Base-by-base conservation (phyloP, 2,113 vertebrate genomes). In the Herpailurus yagouaroundi region DNA sequence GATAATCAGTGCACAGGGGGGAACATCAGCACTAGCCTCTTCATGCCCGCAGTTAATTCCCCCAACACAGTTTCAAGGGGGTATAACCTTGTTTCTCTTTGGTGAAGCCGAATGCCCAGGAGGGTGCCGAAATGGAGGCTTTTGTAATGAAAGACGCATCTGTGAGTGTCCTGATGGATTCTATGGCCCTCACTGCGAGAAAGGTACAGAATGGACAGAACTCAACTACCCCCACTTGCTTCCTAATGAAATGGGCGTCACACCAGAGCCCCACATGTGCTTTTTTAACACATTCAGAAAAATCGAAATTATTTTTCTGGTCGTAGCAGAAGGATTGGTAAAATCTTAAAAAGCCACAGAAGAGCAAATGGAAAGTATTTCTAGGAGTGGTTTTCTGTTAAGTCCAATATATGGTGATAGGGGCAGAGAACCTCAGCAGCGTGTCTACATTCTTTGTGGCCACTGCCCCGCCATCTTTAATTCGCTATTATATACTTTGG, bases 131-230 rank as follows among this genome's bases (percentile, higher is more conserved):
- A 99, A 99, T 0, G 99, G 99, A 98, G 99, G 99, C 0, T 97
- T 99, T 97, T 99, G 99, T 98, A 99, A 99, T 0, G 99, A 99
- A 82, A 99, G 99, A 73, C 99, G 99, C 4, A 95, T 99, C 94
- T 99, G 99, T 66, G 99, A 99, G 95, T 99, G 99, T 98, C 99
- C 99, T 68, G 99, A 99, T 98, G 99, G 99, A 69, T 99, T 99
- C 98, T 99, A 99, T 0, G 99, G 99, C 0, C 99, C 99, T 64
- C 99, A 99, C 92, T 99, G 99, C 98, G 99, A 99, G 97, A 99
- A 99, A 99, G 99, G 99, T 99, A 99, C 98, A 69, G 73, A 5
- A 8, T 7, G 2, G 0, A 5, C 4, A n/a, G 27, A n/a, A 1
- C 33, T 7, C 9, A 11, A 19, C 9, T 13, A 18, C 31, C 27